These are phyloP conservation scores for Monarcha castaneiventris DNA, from an alignment of 2,113 vertebrate genomes.

Conservation along the genomic window DNA sequence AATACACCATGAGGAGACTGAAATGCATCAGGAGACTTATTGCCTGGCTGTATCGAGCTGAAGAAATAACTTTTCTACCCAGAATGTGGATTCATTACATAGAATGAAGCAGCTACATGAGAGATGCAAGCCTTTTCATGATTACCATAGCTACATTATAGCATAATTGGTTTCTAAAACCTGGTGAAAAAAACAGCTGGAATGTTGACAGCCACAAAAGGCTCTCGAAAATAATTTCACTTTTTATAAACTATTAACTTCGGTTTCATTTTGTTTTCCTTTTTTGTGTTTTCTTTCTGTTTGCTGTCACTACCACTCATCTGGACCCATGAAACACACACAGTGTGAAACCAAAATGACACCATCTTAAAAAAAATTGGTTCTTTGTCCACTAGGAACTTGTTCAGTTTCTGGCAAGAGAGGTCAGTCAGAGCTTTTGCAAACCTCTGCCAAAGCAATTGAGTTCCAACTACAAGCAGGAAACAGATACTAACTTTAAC, in stretches of 20 bases:
- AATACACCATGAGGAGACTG: rapidly evolving
- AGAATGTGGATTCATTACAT: not conserved
- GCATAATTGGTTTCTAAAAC: not conserved
- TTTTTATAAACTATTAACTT: not conserved
- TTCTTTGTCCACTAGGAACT: not conserved
- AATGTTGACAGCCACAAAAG: not conserved
- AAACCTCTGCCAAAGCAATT: not conserved
- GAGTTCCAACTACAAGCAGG: not conserved
- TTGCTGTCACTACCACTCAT: not conserved
- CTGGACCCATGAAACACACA: not conserved
- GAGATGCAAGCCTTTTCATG: not conserved
- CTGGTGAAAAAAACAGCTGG: not conserved
- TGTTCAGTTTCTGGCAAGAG: not conserved
- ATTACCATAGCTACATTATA: not conserved
- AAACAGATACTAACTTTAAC: not conserved
- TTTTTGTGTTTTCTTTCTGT: not conserved
- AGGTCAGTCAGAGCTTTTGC: not conserved
- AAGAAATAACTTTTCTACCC: not conserved
- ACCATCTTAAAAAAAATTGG: not conserved
- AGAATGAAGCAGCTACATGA: not conserved
- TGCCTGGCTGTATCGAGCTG: not conserved
- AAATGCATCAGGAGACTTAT: not conserved
- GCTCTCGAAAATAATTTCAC: not conserved
- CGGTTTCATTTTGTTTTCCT: not conserved
- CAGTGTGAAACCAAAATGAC: not conserved